Evolutionary conservation across 2,113 vertebrate genomes (phyloP).

Genomic region (Abramis brama): DNA sequence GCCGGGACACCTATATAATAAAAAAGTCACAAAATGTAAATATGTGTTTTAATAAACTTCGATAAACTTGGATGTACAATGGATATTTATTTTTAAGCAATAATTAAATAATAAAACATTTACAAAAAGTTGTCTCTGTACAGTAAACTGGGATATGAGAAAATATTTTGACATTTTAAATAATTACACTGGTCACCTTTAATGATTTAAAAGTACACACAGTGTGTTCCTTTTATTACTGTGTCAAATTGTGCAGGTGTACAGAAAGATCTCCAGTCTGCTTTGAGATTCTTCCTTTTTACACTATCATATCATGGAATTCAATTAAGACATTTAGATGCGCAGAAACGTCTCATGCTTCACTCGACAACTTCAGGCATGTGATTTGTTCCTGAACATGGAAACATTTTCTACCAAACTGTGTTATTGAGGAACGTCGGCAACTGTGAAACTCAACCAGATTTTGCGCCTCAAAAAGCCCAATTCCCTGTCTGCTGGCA

Average conservation of each 20-base stretch:
- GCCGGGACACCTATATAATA: too few species aligned
- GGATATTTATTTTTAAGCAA: background rate
- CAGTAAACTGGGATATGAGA: background rate
- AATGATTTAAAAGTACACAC: background rate
- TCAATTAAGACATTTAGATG: constrained; percentile 23
- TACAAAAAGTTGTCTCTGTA: background rate
- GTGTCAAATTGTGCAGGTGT: background rate
- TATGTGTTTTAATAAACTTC: too few species aligned
- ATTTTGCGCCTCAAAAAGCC: constrained; percentile 41
- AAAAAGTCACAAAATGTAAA: too few species aligned
- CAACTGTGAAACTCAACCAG: constrained; percentile 41
- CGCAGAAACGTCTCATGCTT: background rate
- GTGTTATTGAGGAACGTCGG: constrained; percentile 34
- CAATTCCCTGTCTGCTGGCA: constrained; percentile 36
- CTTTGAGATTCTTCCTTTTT: background rate
- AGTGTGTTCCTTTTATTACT: background rate
- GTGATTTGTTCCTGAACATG: constrained; percentile 29
- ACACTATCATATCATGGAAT: background rate
- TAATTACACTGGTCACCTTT: background rate
- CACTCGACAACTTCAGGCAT: background rate
- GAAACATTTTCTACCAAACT: constrained; percentile 18
- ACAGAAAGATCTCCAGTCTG: background rate
- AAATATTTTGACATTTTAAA: background rate
- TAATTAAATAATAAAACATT: background rate
- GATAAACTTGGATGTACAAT: background rate